Conservation (phyloP, 2,113 vertebrate species). For the Garra rufa region DNA sequence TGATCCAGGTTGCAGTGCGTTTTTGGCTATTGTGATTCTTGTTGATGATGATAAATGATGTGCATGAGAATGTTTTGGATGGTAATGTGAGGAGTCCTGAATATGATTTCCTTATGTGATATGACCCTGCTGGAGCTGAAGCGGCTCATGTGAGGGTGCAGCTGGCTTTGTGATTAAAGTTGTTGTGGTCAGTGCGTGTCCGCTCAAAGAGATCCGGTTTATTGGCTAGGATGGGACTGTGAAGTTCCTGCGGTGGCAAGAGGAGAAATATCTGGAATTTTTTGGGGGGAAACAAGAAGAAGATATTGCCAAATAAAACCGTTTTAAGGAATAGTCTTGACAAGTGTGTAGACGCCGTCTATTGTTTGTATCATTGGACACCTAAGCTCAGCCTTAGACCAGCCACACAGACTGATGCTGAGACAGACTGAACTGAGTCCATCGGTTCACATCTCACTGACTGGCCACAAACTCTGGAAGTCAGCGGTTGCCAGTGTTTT, state of each 20-base stretch:
- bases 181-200: conserved; percentile 42
- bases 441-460: not conserved
- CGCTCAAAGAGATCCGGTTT: conserved; percentile 44
- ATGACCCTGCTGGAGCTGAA: conserved; percentile 19
- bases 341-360: not conserved
- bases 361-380: not conserved
- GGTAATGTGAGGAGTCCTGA: conserved; percentile 39
- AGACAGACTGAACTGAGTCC: not conserved
- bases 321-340: not conserved
- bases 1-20: conserved; percentile 18
- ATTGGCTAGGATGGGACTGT: conserved; percentile 28
- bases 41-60: conserved; percentile 47
- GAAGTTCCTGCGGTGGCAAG: conserved; percentile 23
- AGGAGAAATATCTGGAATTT: not conserved
- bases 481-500: not conserved
- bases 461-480: not conserved
- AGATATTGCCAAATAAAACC: conserved; percentile 17
- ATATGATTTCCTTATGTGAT: conserved; percentile 37
- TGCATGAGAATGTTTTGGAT: conserved; percentile 27
- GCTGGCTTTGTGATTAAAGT: conserved; percentile 57
- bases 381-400: not conserved
- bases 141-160: conserved; percentile 18
- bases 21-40: not conserved
- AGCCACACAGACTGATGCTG: not conserved
- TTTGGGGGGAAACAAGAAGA: not conserved